phyloP scores from a whole-genome alignment of 2,797 vertebrate species.

The Thalassophryne amazonica region DNA sequence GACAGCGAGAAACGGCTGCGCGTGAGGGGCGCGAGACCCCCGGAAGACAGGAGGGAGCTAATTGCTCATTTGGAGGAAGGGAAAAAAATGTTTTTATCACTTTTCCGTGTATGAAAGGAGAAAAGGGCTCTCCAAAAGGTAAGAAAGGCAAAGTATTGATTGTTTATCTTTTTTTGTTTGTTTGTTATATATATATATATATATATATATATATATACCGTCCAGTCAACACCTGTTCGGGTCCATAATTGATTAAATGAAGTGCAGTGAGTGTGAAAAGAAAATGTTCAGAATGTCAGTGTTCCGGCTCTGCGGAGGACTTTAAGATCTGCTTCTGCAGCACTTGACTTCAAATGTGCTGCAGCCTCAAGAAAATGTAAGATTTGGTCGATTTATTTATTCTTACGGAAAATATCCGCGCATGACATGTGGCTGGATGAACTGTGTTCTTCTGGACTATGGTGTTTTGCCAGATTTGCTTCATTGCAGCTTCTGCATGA shows the following conservation, averaged over 20 bases:
- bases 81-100: neutral
- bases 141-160: conserved; percentile 1
- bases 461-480: neutral
- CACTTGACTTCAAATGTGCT: no score
- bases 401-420: no score
- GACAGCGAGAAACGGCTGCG: conserved; percentile 20
- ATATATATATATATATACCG: no score
- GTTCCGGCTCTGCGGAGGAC: neutral
- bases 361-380: no score
- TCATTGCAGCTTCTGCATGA: neutral
- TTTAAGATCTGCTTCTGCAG: neutral
- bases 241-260: conserved; percentile 45
- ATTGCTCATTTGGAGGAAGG: conserved; percentile 17
- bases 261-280: neutral
- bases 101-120: neutral
- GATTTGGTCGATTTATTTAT: no score
- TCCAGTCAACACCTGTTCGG: conserved; percentile 50
- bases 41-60: conserved; percentile 36
- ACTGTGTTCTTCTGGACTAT: neutral
- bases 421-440: neutral
- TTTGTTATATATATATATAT: no score
- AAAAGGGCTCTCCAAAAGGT: conserved; percentile 39
- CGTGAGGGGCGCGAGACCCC: conserved; percentile 40
- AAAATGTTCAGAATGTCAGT: no score
- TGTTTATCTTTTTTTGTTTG: neutral